Conservation (phyloP, 1,140 invertebrate species). For the Drosophila lacteicornis region DNA sequence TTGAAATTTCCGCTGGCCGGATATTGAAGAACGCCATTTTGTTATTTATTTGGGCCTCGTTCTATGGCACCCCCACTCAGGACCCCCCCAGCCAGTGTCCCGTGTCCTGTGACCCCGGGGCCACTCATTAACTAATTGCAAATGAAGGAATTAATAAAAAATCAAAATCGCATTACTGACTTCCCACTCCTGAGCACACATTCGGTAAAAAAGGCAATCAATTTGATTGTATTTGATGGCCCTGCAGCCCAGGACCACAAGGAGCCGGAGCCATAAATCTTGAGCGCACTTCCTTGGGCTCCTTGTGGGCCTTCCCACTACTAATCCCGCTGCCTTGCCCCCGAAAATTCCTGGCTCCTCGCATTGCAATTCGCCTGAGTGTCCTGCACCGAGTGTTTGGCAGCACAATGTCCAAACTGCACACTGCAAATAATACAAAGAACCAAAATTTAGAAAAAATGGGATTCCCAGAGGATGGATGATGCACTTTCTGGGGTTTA, state of each 20-base stretch:
- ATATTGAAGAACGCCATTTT: constrained; percentile 67
- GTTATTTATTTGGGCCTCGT: constrained; percentile 48
- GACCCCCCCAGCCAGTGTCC: neutral
- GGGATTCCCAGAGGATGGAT: neutral
- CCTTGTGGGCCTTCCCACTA: constrained; percentile 4
- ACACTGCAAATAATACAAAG: constrained; percentile 66
- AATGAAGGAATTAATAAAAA: constrained; percentile 57
- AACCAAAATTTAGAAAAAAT: constrained; percentile 40
- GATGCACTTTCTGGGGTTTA: neutral
- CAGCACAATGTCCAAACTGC: constrained; percentile 75
- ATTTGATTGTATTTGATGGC: constrained; percentile 82
- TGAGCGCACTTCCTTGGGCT: constrained; percentile 61
- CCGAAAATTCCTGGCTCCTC: neutral
- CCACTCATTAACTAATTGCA: constrained; percentile 71
- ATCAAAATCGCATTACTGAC: constrained; percentile 70
- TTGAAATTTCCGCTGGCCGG: constrained; percentile 67
- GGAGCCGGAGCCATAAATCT: constrained; percentile 74
- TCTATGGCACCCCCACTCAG: neutral
- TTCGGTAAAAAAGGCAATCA: constrained; percentile 62
- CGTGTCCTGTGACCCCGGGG: constrained; percentile 1
- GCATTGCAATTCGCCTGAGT: constrained; percentile 72
- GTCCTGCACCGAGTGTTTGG: constrained; percentile 66
- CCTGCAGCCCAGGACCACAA: constrained; percentile 11
- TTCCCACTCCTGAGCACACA: neutral
- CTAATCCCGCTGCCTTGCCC: neutral